Conservation (phyloP, 2,888 invertebrate genomes). For the Apoderus coryli region DNA sequence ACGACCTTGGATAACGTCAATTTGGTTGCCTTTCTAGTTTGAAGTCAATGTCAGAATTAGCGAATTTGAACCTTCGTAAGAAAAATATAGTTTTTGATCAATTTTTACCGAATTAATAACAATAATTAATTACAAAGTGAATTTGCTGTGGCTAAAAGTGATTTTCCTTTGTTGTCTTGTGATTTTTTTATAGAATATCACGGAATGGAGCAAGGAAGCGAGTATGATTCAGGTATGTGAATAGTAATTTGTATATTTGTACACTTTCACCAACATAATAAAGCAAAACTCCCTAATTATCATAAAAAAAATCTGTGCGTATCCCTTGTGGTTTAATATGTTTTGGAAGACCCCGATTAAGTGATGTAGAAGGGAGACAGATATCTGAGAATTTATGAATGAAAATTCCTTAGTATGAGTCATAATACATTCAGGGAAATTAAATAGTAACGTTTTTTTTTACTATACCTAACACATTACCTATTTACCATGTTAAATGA, state of each 20-base stretch:
- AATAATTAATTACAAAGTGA: no score
- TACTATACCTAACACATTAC: constrained; percentile 23
- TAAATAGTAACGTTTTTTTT: constrained; percentile 23
- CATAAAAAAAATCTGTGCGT: no score
- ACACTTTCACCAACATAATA: no score
- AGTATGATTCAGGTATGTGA: constrained; percentile 69
- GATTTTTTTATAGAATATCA: constrained; percentile 54
- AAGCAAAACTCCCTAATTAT: no score
- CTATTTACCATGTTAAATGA: no score
- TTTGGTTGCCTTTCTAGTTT: constrained; percentile 28
- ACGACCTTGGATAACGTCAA: constrained; percentile 33
- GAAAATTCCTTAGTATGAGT: constrained; percentile 23
- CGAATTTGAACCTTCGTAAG: constrained; percentile 23
- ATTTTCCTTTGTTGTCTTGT: constrained; percentile 5
- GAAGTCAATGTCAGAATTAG: constrained; percentile 20
- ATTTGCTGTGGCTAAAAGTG: neutral
- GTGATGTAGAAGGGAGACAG: no score
- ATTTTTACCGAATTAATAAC: no score
- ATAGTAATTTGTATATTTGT: no score
- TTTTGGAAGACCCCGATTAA: no score
- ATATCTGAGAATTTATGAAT: no score
- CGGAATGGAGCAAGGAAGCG: constrained; percentile 67
- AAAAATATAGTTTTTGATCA: no score
- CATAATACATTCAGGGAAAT: constrained; percentile 24
- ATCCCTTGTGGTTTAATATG: no score